Conservation (phyloP, 2,888 invertebrate species). For the Anoplius nigerrimus region DNA sequence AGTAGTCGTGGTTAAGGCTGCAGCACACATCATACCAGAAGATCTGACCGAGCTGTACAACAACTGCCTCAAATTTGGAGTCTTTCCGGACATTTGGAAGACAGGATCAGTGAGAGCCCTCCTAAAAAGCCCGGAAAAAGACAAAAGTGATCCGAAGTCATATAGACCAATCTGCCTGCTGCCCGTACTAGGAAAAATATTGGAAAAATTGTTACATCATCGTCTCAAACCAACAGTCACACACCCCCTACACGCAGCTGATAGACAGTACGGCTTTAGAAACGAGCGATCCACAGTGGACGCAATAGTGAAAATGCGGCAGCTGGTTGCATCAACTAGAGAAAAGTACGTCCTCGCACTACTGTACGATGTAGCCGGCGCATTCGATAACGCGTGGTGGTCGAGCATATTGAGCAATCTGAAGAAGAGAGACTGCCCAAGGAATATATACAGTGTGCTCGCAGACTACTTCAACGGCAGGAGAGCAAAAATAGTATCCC, state of each 20-base stretch:
- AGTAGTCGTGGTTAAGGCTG: not conserved
- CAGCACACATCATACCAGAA: not conserved
- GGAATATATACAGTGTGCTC: constrained; percentile 24
- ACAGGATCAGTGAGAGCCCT: constrained; percentile 8
- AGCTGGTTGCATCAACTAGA: not conserved
- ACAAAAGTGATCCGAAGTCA: constrained; percentile 29
- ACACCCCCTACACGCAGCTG: not conserved
- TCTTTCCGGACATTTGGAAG: constrained; percentile 5
- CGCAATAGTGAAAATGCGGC: constrained; percentile 24
- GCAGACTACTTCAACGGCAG: constrained; percentile 17
- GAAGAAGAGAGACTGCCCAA: constrained; percentile 26
- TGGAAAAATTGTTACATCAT: constrained; percentile 31
- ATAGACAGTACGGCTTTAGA: constrained; percentile 35
- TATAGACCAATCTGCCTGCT: constrained; percentile 34
- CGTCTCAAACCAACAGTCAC: constrained; percentile 3
- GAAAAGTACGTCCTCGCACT: constrained; percentile 23
- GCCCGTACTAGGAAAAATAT: constrained; percentile 27
- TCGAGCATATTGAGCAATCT: constrained; percentile 35
- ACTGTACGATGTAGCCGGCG: constrained; percentile 45
- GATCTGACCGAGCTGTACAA: not conserved
- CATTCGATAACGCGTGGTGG: constrained; percentile 51
- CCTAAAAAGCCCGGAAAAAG: constrained; percentile 29
- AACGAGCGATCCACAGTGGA: constrained; percentile 32
- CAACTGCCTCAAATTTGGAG: not conserved
- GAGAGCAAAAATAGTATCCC: not conserved